phyloP scores from a whole-genome alignment of 2,113 vertebrate species.

The Trichechus manatus region DNA sequence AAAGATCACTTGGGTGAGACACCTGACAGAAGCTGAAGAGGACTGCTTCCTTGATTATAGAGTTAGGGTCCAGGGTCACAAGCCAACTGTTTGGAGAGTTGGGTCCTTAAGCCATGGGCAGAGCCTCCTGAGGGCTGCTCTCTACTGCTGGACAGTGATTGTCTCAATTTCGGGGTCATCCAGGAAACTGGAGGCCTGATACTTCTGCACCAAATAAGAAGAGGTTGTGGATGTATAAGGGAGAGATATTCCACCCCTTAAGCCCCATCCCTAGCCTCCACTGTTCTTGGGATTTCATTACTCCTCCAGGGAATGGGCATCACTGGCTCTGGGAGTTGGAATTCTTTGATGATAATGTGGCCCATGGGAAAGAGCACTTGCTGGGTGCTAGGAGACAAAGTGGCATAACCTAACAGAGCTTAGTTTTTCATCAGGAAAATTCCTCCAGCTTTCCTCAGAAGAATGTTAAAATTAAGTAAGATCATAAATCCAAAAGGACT shows the following conservation, averaged over 20 bases:
- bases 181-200: neutral
- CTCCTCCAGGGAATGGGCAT: neutral
- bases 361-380: neutral
- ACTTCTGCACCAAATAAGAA: slow-evolving; percentile 21
- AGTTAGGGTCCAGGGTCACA: neutral
- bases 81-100: neutral
- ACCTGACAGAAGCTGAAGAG: slow-evolving; percentile 22
- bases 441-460: slow-evolving; percentile 29
- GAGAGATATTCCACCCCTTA: neutral
- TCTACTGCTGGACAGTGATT: neutral
- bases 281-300: neutral
- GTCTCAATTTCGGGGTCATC: slow-evolving; percentile 23
- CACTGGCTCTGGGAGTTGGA: neutral
- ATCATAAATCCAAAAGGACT: neutral
- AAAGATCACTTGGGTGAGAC: neutral
- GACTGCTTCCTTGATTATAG: neutral
- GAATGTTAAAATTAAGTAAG: slow-evolving; percentile 36
- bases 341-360: neutral
- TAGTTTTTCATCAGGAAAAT: slow-evolving; percentile 31
- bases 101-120: neutral
- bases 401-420: neutral
- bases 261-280: neutral
- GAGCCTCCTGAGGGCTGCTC: neutral
- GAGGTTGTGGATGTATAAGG: neutral
- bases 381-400: neutral